Conservation (phyloP, 2,797 vertebrate species). For the Platalea minor region DNA sequence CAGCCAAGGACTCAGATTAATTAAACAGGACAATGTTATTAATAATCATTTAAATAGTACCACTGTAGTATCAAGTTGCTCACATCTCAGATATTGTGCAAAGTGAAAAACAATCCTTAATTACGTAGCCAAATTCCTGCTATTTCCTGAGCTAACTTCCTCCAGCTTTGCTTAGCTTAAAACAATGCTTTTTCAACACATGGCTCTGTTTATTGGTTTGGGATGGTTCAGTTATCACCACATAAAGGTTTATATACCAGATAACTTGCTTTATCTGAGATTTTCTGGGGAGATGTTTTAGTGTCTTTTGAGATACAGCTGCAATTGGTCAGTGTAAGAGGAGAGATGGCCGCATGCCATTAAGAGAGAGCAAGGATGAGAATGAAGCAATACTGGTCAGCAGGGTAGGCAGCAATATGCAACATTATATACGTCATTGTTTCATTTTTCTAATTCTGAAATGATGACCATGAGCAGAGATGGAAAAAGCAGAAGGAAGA, state of each 20-base stretch:
- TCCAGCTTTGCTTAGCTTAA: background rate
- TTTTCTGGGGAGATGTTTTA: background rate
- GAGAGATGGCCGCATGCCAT: background rate
- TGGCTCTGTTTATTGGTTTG: background rate
- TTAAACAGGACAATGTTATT: background rate
- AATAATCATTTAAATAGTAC: background rate
- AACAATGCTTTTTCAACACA: background rate
- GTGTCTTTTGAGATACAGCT: background rate
- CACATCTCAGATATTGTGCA: background rate
- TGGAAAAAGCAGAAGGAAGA: constrained; percentile 32
- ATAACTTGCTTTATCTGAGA: background rate
- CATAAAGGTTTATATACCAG: background rate
- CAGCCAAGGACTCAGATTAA: background rate
- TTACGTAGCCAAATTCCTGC: background rate
- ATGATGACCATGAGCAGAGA: background rate
- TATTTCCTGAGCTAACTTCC: background rate
- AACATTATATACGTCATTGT: background rate
- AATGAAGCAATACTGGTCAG: background rate
- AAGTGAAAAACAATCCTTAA: background rate
- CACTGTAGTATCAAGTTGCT: background rate
- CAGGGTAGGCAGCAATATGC: background rate
- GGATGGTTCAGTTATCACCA: background rate
- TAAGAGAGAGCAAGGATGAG: background rate
- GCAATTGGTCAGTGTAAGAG: background rate
- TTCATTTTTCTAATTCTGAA: background rate